These are phyloP conservation scores for Falco peregrinus DNA, from an alignment of 2,797 vertebrate species.

Conservation along the genomic window DNA sequence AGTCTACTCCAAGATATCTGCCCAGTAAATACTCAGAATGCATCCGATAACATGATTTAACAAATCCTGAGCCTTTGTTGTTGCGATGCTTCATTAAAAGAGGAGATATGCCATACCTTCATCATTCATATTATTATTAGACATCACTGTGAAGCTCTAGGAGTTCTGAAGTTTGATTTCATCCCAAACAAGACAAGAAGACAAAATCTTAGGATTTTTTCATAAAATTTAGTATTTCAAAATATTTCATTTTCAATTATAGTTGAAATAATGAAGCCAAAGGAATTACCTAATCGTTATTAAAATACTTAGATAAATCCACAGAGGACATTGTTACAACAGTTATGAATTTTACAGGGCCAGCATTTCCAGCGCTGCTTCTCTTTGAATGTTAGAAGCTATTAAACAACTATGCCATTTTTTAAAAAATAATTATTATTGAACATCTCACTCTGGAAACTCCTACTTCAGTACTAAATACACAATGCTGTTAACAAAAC, in stretches of 20 bases:
- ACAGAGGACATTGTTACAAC: not conserved
- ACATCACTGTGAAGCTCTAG: not conserved
- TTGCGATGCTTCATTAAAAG: not conserved
- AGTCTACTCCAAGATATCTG: not conserved
- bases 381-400: not conserved
- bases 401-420: not conserved
- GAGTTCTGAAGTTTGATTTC: not conserved
- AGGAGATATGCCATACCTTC: not conserved
- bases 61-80: not conserved
- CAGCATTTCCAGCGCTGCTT: not conserved
- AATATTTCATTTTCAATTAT: not conserved
- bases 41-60: not conserved
- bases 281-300: not conserved
- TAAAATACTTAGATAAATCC: not conserved
- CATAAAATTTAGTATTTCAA: not conserved
- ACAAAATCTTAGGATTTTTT: not conserved
- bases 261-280: not conserved
- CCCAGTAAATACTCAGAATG: not conserved
- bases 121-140: not conserved
- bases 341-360: not conserved
- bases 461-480: not conserved
- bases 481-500: fast-evolving
- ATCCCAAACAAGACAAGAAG: not conserved
- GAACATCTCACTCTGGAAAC: not conserved
- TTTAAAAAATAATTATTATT: not conserved